phyloP scores from a whole-genome alignment of 1,140 invertebrate species.

The Lamellibrachia luymesi region DNA sequence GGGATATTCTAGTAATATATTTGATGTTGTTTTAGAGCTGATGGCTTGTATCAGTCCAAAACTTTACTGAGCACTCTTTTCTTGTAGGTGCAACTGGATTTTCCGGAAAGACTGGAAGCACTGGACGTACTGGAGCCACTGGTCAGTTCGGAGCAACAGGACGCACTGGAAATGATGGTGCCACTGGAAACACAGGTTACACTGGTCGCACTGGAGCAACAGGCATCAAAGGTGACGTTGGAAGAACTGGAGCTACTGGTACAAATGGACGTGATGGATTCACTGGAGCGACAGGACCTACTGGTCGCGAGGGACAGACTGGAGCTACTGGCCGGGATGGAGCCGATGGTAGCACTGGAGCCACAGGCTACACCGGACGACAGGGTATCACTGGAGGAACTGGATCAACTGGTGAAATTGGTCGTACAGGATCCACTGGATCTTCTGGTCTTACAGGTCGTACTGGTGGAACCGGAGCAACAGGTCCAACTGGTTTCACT shows the following conservation, averaged over 20 bases:
- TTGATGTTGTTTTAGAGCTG: not conserved
- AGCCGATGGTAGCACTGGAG: not conserved
- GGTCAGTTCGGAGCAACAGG: constrained; percentile 13
- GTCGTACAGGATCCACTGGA: constrained; percentile 16
- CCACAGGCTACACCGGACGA: constrained; percentile 14
- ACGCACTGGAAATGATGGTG: not conserved
- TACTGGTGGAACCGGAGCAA: constrained; percentile 17
- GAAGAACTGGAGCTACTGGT: constrained; percentile 14
- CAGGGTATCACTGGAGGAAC: constrained; percentile 15
- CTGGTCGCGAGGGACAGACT: constrained; percentile 2
- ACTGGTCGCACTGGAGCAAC: constrained; percentile 12
- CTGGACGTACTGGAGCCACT: constrained; percentile 10
- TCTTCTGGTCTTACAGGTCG: constrained; percentile 1
- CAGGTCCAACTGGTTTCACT: constrained; percentile 7
- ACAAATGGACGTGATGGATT: not conserved
- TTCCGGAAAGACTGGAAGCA: constrained; percentile 10
- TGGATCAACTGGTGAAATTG: not conserved
- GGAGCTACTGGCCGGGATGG: constrained; percentile 13
- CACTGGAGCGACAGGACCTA: constrained; percentile 11
- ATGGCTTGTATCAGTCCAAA: not conserved
- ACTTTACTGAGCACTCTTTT: not conserved
- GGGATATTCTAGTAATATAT: not conserved
- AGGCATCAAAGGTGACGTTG: not conserved
- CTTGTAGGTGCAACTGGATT: constrained; percentile 12
- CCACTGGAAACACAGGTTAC: not conserved